Base-by-base conservation (phyloP, 1,140 invertebrate genomes). In the Cardiocondyla obscurior region DNA sequence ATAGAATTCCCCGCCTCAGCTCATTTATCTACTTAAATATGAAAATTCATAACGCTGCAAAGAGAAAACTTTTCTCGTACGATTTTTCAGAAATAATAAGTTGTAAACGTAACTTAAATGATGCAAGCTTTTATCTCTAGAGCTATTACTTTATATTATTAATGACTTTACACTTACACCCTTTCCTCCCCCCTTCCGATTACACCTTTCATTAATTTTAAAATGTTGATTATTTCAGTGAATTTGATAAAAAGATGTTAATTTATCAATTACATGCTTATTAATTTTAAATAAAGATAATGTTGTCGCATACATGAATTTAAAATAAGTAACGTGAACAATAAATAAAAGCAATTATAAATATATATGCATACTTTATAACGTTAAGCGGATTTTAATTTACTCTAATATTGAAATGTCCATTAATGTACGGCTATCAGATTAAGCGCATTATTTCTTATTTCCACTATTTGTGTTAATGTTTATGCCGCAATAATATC, bases 21-120 rank as follows among this genome's bases (percentile, higher is more conserved):
- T 69, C 33, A 79, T 79, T 79, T 79, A 42, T 79, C 46, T 67
- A 67, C 16, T 77, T 53, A 67, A 79, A 79, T 49, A 67, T 69
- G 19, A 79, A 79, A 79, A 79, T 69, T 79, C 74, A 55, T 79
- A 69, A 16, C 16, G 3, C 1, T 30, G 25, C 16, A 42, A 67
- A 79, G 22, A 46, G 19, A 69, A n/a, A 79, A 79, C 39, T 42
- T 79, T 79, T 4, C 25, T 51, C 14, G 6, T 67, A 53, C 25
- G 33, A 55, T 67, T 67, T 79, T 79, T 79, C 33, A 55, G 7
- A 67, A 65, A 77, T 77, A 53, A 51, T 53, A 53, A 3, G 30
- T 33, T 4, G n/a, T n/a, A 0, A 51, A 67, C 4, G 19, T 55
- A 69, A 79, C 2, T 53, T 22, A 16, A 79, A 28, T 57, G 12